Evolutionary conservation across 2,888 invertebrate genomes (phyloP).

Genomic region (Nomada goodeniana): DNA sequence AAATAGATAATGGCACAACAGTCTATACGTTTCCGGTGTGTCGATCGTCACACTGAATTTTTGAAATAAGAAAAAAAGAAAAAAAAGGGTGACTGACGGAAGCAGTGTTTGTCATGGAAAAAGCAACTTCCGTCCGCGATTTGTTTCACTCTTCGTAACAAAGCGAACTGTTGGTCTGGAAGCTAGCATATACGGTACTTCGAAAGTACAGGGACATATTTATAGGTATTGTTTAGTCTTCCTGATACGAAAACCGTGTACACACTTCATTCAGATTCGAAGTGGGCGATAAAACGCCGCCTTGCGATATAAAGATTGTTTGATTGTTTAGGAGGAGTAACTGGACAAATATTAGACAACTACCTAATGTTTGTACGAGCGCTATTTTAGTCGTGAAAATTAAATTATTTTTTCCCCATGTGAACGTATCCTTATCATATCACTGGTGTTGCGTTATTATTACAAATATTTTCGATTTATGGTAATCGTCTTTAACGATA

Average conservation of each 20-base stretch:
- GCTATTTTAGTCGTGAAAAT: no score
- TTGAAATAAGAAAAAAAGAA: no score
- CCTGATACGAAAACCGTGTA: neutral
- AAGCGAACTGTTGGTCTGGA: conserved; percentile 29
- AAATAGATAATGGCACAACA: conserved; percentile 77
- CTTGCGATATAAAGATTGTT: neutral
- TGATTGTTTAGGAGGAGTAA: neutral
- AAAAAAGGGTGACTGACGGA: conserved; percentile 52
- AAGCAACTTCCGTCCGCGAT: conserved; percentile 70
- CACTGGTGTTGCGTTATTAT: no score
- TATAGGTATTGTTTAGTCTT: conserved; percentile 28
- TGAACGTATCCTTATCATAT: no score
- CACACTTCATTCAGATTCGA: neutral
- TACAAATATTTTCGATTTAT: no score
- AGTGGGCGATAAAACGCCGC: neutral
- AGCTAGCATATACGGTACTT: neutral
- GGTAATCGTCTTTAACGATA: no score
- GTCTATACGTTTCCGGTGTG: conserved; percentile 74
- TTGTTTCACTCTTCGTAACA: conserved; percentile 45
- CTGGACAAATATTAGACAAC: no score
- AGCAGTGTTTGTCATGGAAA: conserved; percentile 60
- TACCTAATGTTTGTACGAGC: no score
- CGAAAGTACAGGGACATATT: conserved; percentile 17
- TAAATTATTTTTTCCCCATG: no score
- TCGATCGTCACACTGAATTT: conserved; percentile 60